These are phyloP conservation scores for Andrena chrysosceles DNA, from an alignment of 2,888 invertebrate species.

Conservation along the genomic window DNA sequence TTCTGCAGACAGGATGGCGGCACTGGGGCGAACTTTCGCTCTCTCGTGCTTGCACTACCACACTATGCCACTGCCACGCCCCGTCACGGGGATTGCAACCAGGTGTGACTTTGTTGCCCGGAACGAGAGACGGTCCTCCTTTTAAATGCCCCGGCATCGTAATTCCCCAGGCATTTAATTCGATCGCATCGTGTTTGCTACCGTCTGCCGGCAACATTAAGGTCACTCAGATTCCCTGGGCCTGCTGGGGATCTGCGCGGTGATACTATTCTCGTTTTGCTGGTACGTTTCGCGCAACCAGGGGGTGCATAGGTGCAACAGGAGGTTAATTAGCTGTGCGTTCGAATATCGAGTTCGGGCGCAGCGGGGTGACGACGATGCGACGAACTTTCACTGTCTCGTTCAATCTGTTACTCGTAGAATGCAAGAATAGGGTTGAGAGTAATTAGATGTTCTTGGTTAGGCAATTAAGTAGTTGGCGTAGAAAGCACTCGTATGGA, in stretches of 20 bases:
- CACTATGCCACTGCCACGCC: slow-evolving; percentile 73
- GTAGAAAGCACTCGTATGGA: too few species aligned
- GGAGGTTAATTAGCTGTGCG: slow-evolving; percentile 29
- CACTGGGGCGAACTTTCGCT: slow-evolving; percentile 78
- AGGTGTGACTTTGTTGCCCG: slow-evolving; percentile 43
- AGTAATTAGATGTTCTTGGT: neutral
- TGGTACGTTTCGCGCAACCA: neutral
- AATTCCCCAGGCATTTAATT: slow-evolving; percentile 43
- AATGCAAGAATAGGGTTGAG: neutral
- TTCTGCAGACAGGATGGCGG: slow-evolving; percentile 79
- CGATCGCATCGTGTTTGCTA: neutral
- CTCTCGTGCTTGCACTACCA: slow-evolving; percentile 75
- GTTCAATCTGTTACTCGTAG: too few species aligned
- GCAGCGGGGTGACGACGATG: too few species aligned
- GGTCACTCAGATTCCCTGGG: neutral
- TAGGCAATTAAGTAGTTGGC: too few species aligned
- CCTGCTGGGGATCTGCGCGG: neutral
- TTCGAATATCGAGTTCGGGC: neutral
- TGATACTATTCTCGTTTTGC: neutral
- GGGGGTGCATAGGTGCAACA: slow-evolving; percentile 31
- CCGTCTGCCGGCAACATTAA: neutral
- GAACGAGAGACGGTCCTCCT: neutral
- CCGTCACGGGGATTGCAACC: slow-evolving; percentile 48
- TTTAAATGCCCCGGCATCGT: slow-evolving; percentile 36
- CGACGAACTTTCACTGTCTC: too few species aligned